phyloP scores from a whole-genome alignment of 2,888 invertebrate species.

The Synanthedon formicaeformis region DNA sequence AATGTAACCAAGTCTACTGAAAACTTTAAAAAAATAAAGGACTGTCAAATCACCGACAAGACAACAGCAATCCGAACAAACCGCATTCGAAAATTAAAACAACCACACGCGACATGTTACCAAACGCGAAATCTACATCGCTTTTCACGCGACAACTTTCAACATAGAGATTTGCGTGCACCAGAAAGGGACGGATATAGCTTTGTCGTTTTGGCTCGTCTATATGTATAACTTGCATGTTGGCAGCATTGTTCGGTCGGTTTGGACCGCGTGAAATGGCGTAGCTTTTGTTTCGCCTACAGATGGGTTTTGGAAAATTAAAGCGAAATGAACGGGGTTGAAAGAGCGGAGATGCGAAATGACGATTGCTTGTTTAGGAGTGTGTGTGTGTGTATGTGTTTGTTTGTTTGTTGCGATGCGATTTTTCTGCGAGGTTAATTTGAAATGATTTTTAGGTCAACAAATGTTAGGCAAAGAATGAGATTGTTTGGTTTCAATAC shows the following conservation, averaged over 20 bases:
- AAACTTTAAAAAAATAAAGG: neutral
- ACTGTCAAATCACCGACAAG: neutral
- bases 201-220: slow-evolving; percentile 35
- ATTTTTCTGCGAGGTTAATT: neutral
- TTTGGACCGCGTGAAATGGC: slow-evolving; percentile 65
- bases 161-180: slow-evolving; percentile 11
- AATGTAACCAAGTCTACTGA: neutral
- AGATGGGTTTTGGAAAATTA: slow-evolving; percentile 65
- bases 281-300: slow-evolving; percentile 49
- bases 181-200: slow-evolving; percentile 32
- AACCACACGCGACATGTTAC: slow-evolving; percentile 47
- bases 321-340: slow-evolving; percentile 50
- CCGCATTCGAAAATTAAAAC: slow-evolving; percentile 66
- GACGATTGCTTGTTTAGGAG: slow-evolving; percentile 54
- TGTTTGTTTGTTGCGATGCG: neutral
- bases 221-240: slow-evolving; percentile 40
- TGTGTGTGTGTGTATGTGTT: slow-evolving; percentile 15
- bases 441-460: neutral
- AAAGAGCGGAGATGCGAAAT: slow-evolving; percentile 39
- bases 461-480: neutral
- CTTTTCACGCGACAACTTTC: slow-evolving; percentile 39
- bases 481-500: too few species aligned
- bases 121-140: slow-evolving; percentile 32
- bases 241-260: slow-evolving; percentile 60
- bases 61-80: slow-evolving; percentile 47